Evolutionary conservation across 2,888 invertebrate species (phyloP).

Genomic region (Tipula vernalis): DNA sequence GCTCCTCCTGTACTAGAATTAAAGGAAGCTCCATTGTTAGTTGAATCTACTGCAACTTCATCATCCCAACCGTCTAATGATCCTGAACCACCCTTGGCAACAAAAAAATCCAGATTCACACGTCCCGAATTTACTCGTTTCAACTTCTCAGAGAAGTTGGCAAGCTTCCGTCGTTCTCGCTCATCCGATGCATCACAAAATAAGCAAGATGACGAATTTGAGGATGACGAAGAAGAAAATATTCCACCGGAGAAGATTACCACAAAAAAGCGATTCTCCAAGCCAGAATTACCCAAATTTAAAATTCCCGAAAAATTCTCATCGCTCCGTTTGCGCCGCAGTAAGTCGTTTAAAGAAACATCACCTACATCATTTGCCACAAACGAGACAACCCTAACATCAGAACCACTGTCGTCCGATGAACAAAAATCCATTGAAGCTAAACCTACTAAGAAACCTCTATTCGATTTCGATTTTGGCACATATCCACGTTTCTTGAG

Average conservation of each 20-base stretch:
- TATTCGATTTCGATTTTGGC: slow-evolving; percentile 58
- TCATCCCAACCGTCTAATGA: slow-evolving; percentile 11
- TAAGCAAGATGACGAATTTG: not conserved
- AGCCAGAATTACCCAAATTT: slow-evolving; percentile 48
- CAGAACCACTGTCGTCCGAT: slow-evolving; percentile 17
- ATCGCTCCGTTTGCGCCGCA: slow-evolving; percentile 40
- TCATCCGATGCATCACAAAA: slow-evolving; percentile 34
- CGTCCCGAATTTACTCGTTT: slow-evolving; percentile 29
- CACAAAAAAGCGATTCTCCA: slow-evolving; percentile 28
- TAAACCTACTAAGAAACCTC: slow-evolving; percentile 38
- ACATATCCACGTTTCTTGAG: slow-evolving; percentile 65
- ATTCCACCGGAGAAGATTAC: not conserved
- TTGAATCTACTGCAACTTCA: not conserved
- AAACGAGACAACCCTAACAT: slow-evolving; percentile 19
- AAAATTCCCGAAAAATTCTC: slow-evolving; percentile 52
- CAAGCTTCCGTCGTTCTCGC: slow-evolving; percentile 41
- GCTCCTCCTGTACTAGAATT: not conserved
- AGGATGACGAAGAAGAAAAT: not conserved
- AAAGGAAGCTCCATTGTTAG: not conserved
- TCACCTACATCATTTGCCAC: not conserved
- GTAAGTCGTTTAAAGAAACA: slow-evolving; percentile 32
- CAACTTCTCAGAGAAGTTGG: slow-evolving; percentile 29
- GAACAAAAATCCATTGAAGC: slow-evolving; percentile 39
- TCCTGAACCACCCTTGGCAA: slow-evolving; percentile 23
- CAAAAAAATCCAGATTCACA: slow-evolving; percentile 38